Evolutionary conservation across 1,140 invertebrate species (phyloP), one percentile per base, ranked within the genome.

Genomic region (Formica exsecta): DNA sequence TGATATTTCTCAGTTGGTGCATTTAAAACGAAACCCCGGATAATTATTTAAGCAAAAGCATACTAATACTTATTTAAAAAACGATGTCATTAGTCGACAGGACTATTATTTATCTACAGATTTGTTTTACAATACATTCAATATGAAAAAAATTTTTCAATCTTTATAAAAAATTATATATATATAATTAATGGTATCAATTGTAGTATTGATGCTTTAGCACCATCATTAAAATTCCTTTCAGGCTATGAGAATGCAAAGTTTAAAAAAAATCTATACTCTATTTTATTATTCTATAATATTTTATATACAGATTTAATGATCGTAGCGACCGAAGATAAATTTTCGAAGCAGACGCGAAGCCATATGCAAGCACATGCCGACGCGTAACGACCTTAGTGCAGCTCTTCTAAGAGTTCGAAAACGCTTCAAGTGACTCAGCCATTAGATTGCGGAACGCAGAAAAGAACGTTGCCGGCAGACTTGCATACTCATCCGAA

Each of bases 371-470:
- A 25, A 38, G 66, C 22, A 54, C 32, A 8, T 57, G 54, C 76
- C 66, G 54, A 29, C 41, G 32, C 32, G 41, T 64, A 86, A 85
- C 48, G 29, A 74, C n/a, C 44, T 61, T 85, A 62, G 32, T 8
- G 62, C 38, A 32, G 73, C 86, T 68, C 54, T 87, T 87, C 86
- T 86, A 87, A 87, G 83, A 77, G 86, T 87, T 87, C 86, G 73
- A 86, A 70, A 77, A 85, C 41, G 65, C 77, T 71, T 32, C 65
- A 70, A 61, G 70, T 74, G 85, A 86, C 57, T 85, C 80, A 57
- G 74, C 70, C 68, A 61, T 68, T 70, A 79, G 62, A 86, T 65
- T 57, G 41, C 36, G 32, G 38, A 70, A 80, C 44, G 66, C 44
- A 11, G 22, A 51, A 51, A 51, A 51, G 16, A 29, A 22, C 22